Evolutionary conservation across 2,888 invertebrate genomes (phyloP).

Genomic region (Apamea crenata): DNA sequence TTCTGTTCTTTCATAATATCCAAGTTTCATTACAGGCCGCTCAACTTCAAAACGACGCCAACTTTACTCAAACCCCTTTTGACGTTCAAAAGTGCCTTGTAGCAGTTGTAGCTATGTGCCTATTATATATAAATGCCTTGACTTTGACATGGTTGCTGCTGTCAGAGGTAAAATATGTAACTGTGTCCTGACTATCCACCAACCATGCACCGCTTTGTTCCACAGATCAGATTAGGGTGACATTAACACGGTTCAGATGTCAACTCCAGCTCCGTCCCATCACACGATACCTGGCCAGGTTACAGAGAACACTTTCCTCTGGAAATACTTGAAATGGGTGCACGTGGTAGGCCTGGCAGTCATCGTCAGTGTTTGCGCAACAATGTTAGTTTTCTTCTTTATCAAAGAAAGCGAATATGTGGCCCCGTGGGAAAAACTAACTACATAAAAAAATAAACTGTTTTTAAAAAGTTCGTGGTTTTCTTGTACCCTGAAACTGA

Average conservation of each 20-base stretch:
- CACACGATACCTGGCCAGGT: neutral
- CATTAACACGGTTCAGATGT: neutral
- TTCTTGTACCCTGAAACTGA: neutral
- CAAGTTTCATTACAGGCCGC: no score
- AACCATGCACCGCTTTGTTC: neutral
- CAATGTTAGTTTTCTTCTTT: slow-evolving; percentile 5
- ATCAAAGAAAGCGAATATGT: neutral
- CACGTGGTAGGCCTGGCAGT: neutral
- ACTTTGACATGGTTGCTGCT: neutral
- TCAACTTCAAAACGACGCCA: no score
- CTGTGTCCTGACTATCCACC: neutral
- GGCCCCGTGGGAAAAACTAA: neutral
- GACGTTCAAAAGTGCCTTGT: no score
- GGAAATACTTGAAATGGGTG: slow-evolving; percentile 11
- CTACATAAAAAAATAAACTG: neutral
- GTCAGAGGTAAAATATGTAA: neutral
- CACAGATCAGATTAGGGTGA: slow-evolving; percentile 16
- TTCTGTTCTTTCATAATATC: no score
- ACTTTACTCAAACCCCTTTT: no score
- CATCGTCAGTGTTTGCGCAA: neutral
- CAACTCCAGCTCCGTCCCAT: neutral
- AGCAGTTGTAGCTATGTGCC: no score
- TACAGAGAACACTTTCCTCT: neutral
- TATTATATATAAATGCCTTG: no score
- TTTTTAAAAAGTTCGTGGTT: neutral